These are phyloP conservation scores for Cloeon dipterum DNA, from an alignment of 2,888 invertebrate genomes.

Conservation along the genomic window DNA sequence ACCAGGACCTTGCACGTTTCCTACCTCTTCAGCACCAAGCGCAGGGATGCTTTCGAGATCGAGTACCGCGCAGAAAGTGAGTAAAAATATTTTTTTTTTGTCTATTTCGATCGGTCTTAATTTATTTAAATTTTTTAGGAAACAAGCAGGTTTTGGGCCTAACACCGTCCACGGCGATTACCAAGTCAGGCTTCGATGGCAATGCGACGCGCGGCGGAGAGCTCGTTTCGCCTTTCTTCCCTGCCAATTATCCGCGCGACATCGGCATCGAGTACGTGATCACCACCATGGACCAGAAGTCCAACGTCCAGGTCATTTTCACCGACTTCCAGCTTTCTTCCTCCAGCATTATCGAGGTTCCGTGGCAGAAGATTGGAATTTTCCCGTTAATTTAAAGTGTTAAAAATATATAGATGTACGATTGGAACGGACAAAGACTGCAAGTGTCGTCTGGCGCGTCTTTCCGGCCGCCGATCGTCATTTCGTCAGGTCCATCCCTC, in stretches of 20 bases:
- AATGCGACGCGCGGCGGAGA: slow-evolving; percentile 21
- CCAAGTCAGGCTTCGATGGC: slow-evolving; percentile 3
- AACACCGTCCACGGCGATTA: background rate
- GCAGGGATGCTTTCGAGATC: slow-evolving; percentile 34
- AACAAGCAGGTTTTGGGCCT: slow-evolving; percentile 28
- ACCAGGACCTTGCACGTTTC: slow-evolving; percentile 33
- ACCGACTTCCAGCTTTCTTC: slow-evolving; percentile 41
- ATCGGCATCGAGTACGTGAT: slow-evolving; percentile 38
- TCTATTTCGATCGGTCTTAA: no score
- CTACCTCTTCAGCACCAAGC: slow-evolving; percentile 30
- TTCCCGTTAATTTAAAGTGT: no score
- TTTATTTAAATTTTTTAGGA: slow-evolving; percentile 20
- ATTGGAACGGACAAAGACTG: slow-evolving; percentile 38
- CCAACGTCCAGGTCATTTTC: slow-evolving; percentile 35
- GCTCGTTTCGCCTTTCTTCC: slow-evolving; percentile 42
- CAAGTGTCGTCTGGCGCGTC: slow-evolving; percentile 37
- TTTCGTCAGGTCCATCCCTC: slow-evolving; percentile 35
- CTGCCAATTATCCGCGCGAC: slow-evolving; percentile 38
- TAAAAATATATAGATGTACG: slow-evolving; percentile 29
- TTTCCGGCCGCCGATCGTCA: slow-evolving; percentile 41
- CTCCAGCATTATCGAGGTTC: slow-evolving; percentile 40
- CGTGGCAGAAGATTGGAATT: background rate
- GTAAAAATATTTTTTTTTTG: no score
- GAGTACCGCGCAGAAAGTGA: slow-evolving; percentile 39
- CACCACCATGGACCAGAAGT: slow-evolving; percentile 24